Conservation (phyloP, 53 echinoderm and acorn worm species). For the Temnopleurus reevesii region DNA sequence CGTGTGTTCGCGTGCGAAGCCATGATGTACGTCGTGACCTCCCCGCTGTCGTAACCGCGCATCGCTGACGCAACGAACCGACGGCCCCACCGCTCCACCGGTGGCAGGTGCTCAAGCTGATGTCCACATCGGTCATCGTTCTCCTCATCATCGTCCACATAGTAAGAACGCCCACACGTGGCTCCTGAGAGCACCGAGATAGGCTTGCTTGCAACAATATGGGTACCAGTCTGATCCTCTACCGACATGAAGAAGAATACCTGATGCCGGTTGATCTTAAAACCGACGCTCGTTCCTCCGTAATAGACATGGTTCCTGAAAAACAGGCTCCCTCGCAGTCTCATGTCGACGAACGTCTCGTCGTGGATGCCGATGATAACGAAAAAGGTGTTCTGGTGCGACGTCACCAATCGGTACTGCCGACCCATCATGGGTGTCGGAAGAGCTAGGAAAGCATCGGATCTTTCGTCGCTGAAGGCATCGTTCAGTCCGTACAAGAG, state of each 20-base stretch:
- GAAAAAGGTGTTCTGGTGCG: neutral
- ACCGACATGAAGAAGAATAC: conserved; percentile 69
- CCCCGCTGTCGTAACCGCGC: conserved; percentile 24
- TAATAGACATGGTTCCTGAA: conserved; percentile 50
- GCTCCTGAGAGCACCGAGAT: conserved; percentile 75
- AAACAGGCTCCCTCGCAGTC: neutral
- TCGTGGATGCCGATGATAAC: conserved; percentile 33
- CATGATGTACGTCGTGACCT: conserved; percentile 15
- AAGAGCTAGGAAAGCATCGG: conserved; percentile 31
- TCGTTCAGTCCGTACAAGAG: conserved; percentile 42
- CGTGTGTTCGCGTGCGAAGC: neutral
- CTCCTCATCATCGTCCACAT: neutral
- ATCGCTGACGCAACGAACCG: conserved; percentile 42
- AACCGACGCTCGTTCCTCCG: conserved; percentile 25
- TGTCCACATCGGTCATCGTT: conserved; percentile 67
- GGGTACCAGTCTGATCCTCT: conserved; percentile 72
- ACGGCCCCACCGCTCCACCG: conserved; percentile 77
- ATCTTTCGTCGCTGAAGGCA: conserved; percentile 8
- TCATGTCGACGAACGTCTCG: conserved; percentile 25
- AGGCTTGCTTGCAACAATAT: conserved; percentile 62
- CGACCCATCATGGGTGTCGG: conserved; percentile 45
- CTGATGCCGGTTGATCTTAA: conserved; percentile 58
- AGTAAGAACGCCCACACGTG: conserved; percentile 63
- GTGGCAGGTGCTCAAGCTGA: conserved; percentile 72
- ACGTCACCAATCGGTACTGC: neutral